Percentiles rank a stretch among this genome's conserved stretches.
Conservation (phyloP, 2,797 vertebrate genomes). For the Iguana delicatissima region DNA sequence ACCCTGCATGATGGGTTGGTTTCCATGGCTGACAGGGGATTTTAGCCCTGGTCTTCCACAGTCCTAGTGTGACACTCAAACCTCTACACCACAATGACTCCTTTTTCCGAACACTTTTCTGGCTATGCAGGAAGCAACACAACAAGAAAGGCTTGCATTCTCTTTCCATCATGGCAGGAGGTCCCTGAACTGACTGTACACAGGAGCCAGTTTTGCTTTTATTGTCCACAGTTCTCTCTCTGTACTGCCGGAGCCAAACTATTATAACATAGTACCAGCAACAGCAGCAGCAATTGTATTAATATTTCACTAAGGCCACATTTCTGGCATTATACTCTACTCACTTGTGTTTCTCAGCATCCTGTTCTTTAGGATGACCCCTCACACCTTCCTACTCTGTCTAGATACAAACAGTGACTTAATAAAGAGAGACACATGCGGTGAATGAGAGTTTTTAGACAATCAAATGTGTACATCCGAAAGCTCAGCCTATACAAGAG, state of each 20-base stretch:
- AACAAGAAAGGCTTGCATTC: background rate
- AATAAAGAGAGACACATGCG: background rate
- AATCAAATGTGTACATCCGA: background rate
- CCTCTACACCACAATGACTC: no score
- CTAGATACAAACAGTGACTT: background rate
- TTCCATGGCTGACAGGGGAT: no score
- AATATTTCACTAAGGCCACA: background rate
- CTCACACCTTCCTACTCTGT: background rate
- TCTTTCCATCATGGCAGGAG: background rate
- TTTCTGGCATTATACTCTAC: background rate
- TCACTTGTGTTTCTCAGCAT: background rate
- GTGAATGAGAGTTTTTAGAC: background rate
- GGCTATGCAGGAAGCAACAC: background rate
- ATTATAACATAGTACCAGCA: background rate
- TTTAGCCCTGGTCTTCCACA: no score
- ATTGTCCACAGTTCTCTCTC: background rate
- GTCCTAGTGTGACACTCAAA: no score
- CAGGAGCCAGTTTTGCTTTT: background rate
- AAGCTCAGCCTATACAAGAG: background rate
- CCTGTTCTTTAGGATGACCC: background rate
- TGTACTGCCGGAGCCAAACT: background rate
- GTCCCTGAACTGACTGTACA: background rate
- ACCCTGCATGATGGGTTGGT: background rate
- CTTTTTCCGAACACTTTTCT: background rate
- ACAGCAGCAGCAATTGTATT: background rate